A percentile compares a stretch with the other conserved stretches of the same genome.
Evolutionary conservation across 2,113 vertebrate species (phyloP).

Genomic region (Hemibagrus wyckioides): DNA sequence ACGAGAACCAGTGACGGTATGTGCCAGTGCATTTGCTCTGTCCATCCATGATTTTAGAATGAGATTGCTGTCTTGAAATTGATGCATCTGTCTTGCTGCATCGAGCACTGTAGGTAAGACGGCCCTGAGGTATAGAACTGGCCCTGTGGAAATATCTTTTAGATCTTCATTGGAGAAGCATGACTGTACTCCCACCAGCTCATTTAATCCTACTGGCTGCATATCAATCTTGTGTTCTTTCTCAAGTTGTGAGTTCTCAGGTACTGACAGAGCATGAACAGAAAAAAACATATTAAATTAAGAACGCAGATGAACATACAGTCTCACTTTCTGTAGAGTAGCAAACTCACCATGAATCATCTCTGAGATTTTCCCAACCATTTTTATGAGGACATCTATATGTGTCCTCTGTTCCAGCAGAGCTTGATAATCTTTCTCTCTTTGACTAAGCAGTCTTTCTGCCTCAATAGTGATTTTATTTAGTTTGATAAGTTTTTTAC

Average conservation of each 20-base stretch:
- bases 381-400: constrained; percentile 69
- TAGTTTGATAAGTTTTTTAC: constrained; percentile 48
- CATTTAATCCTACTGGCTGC: constrained; percentile 50
- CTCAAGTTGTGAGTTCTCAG: constrained; percentile 63
- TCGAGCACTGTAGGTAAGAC: constrained; percentile 37
- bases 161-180: constrained; percentile 43
- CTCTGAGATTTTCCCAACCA: constrained; percentile 70
- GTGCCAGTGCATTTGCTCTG: constrained; percentile 6
- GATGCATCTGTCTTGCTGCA: constrained; percentile 67
- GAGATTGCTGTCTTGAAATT: constrained; percentile 64
- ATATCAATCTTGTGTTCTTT: constrained; percentile 59
- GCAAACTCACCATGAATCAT: constrained; percentile 63
- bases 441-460: constrained; percentile 58
- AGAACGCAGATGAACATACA: background rate
- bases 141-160: background rate
- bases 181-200: constrained; percentile 59
- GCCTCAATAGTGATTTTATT: constrained; percentile 39
- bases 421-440: constrained; percentile 58
- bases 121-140: constrained; percentile 59
- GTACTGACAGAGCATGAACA: constrained; percentile 55
- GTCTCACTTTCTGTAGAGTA: background rate
- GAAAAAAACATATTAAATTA: background rate
- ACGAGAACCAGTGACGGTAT: fast-evolving
- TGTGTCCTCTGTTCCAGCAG: constrained; percentile 54
- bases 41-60: constrained; percentile 65